phyloP scores from a whole-genome alignment of 2,888 invertebrate species.

The Strigamia maritima region DNA sequence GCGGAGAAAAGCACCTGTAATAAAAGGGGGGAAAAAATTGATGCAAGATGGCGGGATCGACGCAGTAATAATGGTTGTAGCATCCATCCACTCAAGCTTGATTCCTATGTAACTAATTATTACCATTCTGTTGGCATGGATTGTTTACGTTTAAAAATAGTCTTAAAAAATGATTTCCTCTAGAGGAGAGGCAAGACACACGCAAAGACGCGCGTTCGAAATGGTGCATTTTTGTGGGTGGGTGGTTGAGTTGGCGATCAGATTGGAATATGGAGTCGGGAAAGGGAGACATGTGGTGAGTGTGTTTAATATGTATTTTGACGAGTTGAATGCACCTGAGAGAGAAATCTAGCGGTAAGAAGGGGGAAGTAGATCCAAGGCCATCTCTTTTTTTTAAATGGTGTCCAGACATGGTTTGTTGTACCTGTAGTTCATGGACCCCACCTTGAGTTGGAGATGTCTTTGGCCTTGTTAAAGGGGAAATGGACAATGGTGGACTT shows the following conservation, averaged over 20 bases:
- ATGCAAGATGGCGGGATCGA: not conserved
- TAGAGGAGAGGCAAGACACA: not conserved
- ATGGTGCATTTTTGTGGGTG: not conserved
- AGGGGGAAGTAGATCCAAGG: slow-evolving; percentile 25
- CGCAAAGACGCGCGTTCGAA: not conserved
- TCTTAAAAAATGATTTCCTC: not conserved
- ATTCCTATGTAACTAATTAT: not conserved
- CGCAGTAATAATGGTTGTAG: not conserved
- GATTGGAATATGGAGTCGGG: not conserved
- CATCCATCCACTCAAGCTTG: slow-evolving; percentile 4
- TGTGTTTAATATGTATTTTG: not conserved
- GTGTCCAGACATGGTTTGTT: slow-evolving; percentile 25
- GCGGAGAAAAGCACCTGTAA: slow-evolving; percentile 17
- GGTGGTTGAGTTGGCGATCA: slow-evolving; percentile 4
- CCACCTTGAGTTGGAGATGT: slow-evolving; percentile 18
- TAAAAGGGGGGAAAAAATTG: not conserved
- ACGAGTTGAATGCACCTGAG: slow-evolving; percentile 20
- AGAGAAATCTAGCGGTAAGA: slow-evolving; percentile 13
- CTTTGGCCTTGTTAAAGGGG: slow-evolving; percentile 32
- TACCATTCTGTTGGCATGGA: not conserved
- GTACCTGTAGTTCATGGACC: slow-evolving; percentile 29
- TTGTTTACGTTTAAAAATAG: not conserved
- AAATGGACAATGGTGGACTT: slow-evolving; percentile 7
- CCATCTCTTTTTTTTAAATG: slow-evolving; percentile 19
- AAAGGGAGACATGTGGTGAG: slow-evolving; percentile 13